Evolutionary conservation across 2,888 invertebrate species (phyloP).

Genomic region (Rhyacophila evoluta): DNA sequence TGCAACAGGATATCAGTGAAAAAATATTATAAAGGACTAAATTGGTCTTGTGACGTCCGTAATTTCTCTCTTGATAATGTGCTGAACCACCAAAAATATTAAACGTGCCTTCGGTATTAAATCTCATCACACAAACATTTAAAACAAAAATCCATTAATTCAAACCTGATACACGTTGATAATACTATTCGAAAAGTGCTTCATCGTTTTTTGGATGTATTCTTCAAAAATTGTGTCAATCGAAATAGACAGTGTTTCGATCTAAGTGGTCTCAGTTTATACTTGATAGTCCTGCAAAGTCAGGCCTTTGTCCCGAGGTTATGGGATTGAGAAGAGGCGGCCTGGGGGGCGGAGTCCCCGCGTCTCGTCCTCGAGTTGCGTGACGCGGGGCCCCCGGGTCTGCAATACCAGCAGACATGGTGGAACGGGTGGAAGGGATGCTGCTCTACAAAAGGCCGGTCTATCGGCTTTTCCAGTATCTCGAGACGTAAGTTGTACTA

Average conservation of each 20-base stretch:
- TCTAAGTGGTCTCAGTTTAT: not conserved
- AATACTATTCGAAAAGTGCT: no score
- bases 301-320: not conserved
- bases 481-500: constrained; percentile 84
- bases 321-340: constrained; percentile 6
- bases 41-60: no score
- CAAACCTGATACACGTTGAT: no score
- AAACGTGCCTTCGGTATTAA: no score
- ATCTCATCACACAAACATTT: no score
- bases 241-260: not conserved
- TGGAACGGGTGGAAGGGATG: constrained; percentile 84
- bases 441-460: constrained; percentile 84
- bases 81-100: no score
- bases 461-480: constrained; percentile 85
- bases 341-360: constrained; percentile 62
- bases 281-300: not conserved
- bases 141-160: no score
- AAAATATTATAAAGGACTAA: no score
- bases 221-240: no score
- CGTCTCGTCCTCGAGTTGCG: constrained; percentile 59
- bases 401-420: constrained; percentile 62
- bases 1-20: no score
- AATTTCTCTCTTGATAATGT: no score
- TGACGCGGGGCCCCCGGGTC: constrained; percentile 41
- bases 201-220: no score